These are phyloP conservation scores for Meloe dianella DNA, from an alignment of 2,888 invertebrate genomes.

Conservation along the genomic window DNA sequence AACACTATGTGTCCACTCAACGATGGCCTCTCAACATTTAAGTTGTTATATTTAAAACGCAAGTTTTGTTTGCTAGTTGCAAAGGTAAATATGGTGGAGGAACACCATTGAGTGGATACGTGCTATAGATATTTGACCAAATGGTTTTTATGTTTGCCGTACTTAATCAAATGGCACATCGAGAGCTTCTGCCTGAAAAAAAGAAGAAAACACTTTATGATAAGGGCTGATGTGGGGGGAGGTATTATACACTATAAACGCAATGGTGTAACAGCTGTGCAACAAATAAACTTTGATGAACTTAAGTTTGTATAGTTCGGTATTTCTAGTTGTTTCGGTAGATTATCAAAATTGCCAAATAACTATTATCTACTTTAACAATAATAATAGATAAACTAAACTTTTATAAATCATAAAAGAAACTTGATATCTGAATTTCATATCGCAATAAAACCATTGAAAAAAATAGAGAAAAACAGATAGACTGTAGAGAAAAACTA, in stretches of 20 bases:
- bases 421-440: neutral
- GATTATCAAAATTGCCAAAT: neutral
- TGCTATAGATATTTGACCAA: neutral
- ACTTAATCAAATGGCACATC: neutral
- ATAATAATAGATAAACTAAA: neutral
- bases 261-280: constrained; percentile 3
- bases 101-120: neutral
- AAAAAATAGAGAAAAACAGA: too few relatives aligned
- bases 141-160: neutral
- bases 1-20: neutral
- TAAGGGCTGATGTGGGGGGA: neutral
- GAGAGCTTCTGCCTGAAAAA: neutral
- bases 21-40: neutral
- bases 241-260: neutral
- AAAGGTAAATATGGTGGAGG: too few relatives aligned
- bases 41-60: too few relatives aligned
- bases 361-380: neutral
- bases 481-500: too few relatives aligned
- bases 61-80: too few relatives aligned
- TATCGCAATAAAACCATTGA: too few relatives aligned
- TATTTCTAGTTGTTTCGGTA: neutral
- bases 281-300: constrained; percentile 8
- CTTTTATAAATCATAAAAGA: neutral
- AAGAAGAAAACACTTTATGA: neutral
- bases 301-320: neutral